Evolutionary conservation across 2,888 invertebrate genomes (phyloP).

Genomic region (Diachrysia chrysitis): DNA sequence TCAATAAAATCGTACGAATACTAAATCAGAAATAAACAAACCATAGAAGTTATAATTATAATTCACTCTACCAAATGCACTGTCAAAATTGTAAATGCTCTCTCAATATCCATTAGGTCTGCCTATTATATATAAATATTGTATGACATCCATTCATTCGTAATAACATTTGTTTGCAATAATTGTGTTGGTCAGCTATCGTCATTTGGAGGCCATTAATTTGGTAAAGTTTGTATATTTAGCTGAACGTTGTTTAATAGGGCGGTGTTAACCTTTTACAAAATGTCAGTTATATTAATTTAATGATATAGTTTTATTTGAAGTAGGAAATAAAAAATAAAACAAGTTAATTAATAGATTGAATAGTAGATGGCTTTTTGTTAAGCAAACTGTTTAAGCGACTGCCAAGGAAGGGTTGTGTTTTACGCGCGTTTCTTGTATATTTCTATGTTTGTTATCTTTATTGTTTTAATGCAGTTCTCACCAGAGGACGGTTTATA

Average conservation of each 20-base stretch:
- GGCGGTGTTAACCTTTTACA: neutral
- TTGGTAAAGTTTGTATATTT: slow-evolving; percentile 4
- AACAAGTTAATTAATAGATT: no score
- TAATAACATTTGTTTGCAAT: neutral
- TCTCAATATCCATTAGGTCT: neutral
- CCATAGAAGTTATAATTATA: neutral
- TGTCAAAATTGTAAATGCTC: neutral
- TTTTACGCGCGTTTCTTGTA: no score
- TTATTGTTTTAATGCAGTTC: no score
- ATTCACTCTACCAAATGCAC: neutral
- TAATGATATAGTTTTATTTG: neutral
- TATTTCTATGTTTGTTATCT: no score
- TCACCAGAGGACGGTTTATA: no score
- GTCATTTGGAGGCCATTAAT: slow-evolving; percentile 3
- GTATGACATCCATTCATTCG: neutral
- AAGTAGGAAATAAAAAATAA: neutral
- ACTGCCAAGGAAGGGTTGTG: no score
- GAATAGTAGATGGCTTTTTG: no score
- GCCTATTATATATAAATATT: slow-evolving; percentile 5
- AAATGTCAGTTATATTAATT: neutral
- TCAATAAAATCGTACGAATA: neutral
- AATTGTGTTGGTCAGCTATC: slow-evolving; percentile 10
- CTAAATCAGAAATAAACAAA: neutral
- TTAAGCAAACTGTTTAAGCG: no score
- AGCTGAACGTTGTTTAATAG: neutral